phyloP scores from a whole-genome alignment of 2,797 vertebrate species.

The Otolemur crassicaudatus region DNA sequence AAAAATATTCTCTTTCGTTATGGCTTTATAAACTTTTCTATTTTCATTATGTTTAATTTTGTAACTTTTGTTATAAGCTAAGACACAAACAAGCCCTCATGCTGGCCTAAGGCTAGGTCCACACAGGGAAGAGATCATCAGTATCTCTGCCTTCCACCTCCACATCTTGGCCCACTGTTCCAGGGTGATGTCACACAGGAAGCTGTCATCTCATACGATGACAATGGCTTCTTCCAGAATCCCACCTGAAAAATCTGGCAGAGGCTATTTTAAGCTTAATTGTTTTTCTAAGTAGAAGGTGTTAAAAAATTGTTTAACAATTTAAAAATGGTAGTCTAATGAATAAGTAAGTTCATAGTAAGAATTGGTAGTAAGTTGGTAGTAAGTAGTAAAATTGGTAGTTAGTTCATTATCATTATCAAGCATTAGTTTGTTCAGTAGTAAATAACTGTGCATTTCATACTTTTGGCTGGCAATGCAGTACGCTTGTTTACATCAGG shows the following conservation, averaged over 20 bases:
- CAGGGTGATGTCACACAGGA: neutral
- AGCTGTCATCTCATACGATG: neutral
- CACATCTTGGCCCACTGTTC: neutral
- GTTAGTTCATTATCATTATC: neutral
- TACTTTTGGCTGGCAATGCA: neutral
- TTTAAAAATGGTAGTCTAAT: neutral
- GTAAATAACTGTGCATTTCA: neutral
- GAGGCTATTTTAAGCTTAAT: neutral
- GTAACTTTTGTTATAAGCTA: neutral
- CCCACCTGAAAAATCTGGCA: neutral
- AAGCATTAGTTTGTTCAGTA: neutral
- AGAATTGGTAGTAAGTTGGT: too few relatives aligned
- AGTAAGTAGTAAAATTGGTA: too few relatives aligned
- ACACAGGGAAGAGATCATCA: neutral
- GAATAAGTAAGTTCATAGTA: too few relatives aligned
- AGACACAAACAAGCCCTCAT: neutral
- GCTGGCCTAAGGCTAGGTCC: neutral
- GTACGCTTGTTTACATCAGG: neutral
- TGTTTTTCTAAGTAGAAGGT: neutral
- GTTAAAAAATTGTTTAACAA: too few relatives aligned
- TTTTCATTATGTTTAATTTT: neutral
- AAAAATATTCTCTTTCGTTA: neutral
- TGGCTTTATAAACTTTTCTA: neutral
- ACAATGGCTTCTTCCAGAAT: neutral
- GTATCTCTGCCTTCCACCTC: neutral